Evolutionary conservation across 1,140 invertebrate genomes (phyloP), one percentile per base, ranked within the genome.

Genomic region (Trichonephila inaurata): DNA sequence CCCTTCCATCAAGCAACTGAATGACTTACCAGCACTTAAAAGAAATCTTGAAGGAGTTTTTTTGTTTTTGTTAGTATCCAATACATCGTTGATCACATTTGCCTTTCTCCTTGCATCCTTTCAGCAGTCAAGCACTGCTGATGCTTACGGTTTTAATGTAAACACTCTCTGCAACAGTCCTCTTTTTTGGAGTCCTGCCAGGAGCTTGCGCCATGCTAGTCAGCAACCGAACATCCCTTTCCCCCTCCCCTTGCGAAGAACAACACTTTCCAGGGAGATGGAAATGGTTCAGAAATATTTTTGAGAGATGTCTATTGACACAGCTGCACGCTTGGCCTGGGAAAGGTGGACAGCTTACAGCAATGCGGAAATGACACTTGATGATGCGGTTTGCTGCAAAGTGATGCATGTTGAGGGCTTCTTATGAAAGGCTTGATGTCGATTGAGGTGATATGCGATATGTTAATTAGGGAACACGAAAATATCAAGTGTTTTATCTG

Each of bases 141-240:
- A 77, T 77, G 72, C 72, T 77, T 77, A 77, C 72, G 28, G 33
- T 40, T 77, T 77, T 77, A 33, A 77, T 77, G 72, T 77, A 77
- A 77, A 77, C 72, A 77, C 28, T 18, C 16, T 16, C 72, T 77
- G 72, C 72, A 77, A 77, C 72, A 77, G 72, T 77, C 21, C 66
- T n/a, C 66, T 24, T 24, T 24, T 24, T 77, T 77, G 72, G 72
- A 77, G 14, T 16, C 10, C 24, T 77, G 72, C 72, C 72, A 77
- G 33, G 14, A 77, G 72, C 10, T 77, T 40, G 72, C 72, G 14
- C 72, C 72, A 40, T 28, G 33, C 51, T 51, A 51, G 51, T 77
- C 72, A 77, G 72, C 72, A 33, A 33, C 72, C 33, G 3, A 14
- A 77, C 28, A 16, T 16, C 72, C 72, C 69, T 10, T 28, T 14